Base-by-base conservation (phyloP, 2,888 invertebrate genomes). In the Luperina nickerlii region DNA sequence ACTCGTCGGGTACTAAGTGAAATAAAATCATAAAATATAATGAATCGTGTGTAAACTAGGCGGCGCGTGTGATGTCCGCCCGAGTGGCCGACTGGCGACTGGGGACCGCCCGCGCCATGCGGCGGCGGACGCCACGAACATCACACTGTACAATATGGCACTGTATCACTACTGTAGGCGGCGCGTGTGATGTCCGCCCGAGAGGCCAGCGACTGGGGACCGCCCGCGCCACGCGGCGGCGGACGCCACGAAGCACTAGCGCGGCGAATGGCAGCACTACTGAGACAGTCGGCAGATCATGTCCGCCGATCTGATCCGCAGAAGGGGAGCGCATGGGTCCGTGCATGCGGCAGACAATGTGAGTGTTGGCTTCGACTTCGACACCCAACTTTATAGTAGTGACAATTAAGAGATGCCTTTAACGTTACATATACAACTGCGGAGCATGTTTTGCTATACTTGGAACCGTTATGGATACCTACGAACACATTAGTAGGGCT, bases 21-120 rank as follows among this genome's bases (percentile, higher is more conserved):
- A 69, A 63, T 62, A 27, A 78, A 78, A 69, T 69, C 42, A 20
- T 63, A 42, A 32, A 79, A 54, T 32, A 60, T 51, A 63, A 70
- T 70, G 20, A 78, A 63, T 45, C 42, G 62, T 54, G 69, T 32
- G 62, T 54, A 54, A 63, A 45, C 51, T 38, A 48, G 38, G 57
- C 48, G 57, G 78, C 67, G 48, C 60, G 27, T 78, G 57, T 38
- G 78, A 78, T 77, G 60, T 63, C 48, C 48, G 45, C 20, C 45
- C 18, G 67, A 42, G 42, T 7, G 13, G 42, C 42, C 42, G 42
- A 42, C 42, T 42, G 42, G 8, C 42, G 8, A 42, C 42, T 42
- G 42, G 42, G 42, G 9, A 1, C 42, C 7, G 8, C 38, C 24
- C 38, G 38, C 7, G 24, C n/a, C 67, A 67, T n/a, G n/a, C 42